Conservation (phyloP, 2,888 invertebrate species). For the Drosophila trichaetosa region DNA sequence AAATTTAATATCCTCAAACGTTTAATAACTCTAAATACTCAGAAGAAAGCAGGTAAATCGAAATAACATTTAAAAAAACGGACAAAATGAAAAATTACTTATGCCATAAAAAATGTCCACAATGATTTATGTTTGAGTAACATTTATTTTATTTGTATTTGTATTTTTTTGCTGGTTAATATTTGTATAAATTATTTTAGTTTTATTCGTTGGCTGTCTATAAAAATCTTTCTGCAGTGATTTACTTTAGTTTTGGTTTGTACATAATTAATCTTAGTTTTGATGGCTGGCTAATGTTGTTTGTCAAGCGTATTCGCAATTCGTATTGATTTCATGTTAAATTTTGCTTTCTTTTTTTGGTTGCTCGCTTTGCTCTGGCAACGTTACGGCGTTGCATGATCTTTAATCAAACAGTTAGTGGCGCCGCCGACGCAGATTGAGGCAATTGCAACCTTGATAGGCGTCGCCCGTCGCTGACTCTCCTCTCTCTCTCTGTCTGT, state of each 20-base stretch:
- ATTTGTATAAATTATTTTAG: not conserved
- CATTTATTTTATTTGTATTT: not conserved
- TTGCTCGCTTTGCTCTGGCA: slow-evolving; percentile 8
- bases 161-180: not conserved
- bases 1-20: not conserved
- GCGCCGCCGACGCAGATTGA: slow-evolving; percentile 74
- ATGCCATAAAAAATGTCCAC: not conserved
- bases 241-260: not conserved
- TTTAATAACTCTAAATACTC: not conserved
- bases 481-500: slow-evolving; percentile 5
- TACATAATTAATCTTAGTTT: not conserved
- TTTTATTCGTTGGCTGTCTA: not conserved
- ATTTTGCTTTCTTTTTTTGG: slow-evolving; percentile 18
- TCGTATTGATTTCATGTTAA: not conserved
- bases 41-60: not conserved
- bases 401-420: slow-evolving; percentile 73
- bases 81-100: not conserved
- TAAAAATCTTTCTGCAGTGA: not conserved
- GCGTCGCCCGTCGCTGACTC: slow-evolving; percentile 40
- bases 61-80: not conserved
- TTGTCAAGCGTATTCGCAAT: slow-evolving; percentile 16
- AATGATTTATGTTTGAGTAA: not conserved
- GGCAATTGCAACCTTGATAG: slow-evolving; percentile 72
- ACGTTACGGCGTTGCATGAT: slow-evolving; percentile 43
- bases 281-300: not conserved